phyloP scores from a whole-genome alignment of 2,888 invertebrate genomes.

The Caenorhabditis sp. region DNA sequence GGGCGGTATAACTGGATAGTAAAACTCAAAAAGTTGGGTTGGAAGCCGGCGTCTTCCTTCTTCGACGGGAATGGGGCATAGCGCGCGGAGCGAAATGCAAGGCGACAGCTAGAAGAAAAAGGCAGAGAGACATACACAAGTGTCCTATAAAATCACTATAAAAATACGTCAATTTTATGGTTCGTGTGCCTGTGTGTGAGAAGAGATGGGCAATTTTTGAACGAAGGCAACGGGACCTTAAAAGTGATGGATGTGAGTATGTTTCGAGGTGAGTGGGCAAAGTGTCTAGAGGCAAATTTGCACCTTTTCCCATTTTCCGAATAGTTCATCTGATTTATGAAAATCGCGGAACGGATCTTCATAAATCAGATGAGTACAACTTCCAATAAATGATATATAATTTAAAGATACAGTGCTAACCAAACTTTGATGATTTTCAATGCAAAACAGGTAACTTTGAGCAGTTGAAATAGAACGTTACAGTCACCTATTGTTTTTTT shows the following conservation, averaged over 20 bases:
- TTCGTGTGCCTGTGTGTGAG: constrained; percentile 48
- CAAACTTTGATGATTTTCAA: too few species aligned
- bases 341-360: not conserved
- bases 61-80: constrained; percentile 29
- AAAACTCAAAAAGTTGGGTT: constrained; percentile 66
- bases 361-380: not conserved
- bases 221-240: constrained; percentile 55
- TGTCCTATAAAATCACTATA: constrained; percentile 69
- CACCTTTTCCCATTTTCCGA: constrained; percentile 15
- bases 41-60: constrained; percentile 22
- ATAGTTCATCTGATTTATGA: not conserved
- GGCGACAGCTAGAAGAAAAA: constrained; percentile 55
- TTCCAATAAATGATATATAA: too few species aligned
- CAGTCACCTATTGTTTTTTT: too few species aligned
- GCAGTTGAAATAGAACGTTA: too few species aligned
- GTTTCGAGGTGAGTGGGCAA: constrained; percentile 1
- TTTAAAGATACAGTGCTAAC: too few species aligned
- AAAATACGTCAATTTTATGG: constrained; percentile 68
- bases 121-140: constrained; percentile 59
- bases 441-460: too few species aligned
- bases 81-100: constrained; percentile 54
- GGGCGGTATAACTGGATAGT: constrained; percentile 62
- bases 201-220: constrained; percentile 54
- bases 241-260: constrained; percentile 56
- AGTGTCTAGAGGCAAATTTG: constrained; percentile 23